Evolutionary conservation across 2,113 vertebrate species (phyloP).

Genomic region (Illadopsis cleaveri): DNA sequence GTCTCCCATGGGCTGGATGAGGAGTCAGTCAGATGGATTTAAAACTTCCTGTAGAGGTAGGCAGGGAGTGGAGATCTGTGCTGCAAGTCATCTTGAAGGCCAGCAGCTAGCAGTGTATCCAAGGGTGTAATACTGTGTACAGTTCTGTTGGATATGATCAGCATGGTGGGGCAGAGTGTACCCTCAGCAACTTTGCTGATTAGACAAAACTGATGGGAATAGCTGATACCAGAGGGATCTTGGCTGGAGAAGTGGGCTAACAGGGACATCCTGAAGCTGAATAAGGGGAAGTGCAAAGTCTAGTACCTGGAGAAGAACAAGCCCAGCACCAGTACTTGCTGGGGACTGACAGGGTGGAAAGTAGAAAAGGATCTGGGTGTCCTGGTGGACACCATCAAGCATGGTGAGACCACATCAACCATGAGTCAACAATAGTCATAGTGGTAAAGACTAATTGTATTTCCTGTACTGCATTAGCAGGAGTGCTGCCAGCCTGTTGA

Average conservation of each 20-base stretch:
- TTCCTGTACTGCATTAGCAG: background rate
- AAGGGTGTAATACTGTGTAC: background rate
- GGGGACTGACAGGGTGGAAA: background rate
- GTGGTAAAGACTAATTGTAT: background rate
- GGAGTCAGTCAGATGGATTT: background rate
- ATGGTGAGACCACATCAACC: background rate
- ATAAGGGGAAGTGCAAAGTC: background rate
- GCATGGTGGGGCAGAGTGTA: background rate
- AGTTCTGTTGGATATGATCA: background rate
- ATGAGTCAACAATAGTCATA: background rate
- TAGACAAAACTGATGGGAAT: background rate
- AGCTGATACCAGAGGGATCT: background rate
- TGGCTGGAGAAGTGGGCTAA: background rate
- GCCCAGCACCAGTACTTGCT: background rate
- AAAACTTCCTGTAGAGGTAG: background rate
- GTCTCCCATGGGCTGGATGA: background rate
- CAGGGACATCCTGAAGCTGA: background rate
- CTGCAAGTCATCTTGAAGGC: background rate
- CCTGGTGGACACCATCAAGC: background rate
- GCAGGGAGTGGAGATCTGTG: background rate
- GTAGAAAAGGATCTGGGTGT: background rate
- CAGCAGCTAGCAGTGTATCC: background rate
- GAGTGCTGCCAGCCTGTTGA: background rate
- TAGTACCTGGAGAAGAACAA: background rate
- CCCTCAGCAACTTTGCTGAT: background rate